Evolutionary conservation across 2,113 vertebrate genomes (phyloP).

Genomic region (Elachura formosa): DNA sequence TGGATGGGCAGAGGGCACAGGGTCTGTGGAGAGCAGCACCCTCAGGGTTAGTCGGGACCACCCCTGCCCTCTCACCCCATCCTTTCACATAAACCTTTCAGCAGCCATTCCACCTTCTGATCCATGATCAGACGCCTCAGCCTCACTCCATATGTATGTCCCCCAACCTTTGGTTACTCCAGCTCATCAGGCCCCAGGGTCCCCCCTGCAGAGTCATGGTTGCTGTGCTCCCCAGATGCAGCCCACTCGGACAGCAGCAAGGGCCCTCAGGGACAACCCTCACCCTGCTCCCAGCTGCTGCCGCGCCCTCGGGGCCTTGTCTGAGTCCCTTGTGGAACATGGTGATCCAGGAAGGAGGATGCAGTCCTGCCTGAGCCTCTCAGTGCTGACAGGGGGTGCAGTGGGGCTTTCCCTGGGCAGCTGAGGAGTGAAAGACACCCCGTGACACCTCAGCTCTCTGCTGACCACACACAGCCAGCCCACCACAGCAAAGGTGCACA

Average conservation of each 20-base stretch:
- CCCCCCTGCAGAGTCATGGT: background rate
- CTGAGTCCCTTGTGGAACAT: background rate
- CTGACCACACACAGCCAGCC: background rate
- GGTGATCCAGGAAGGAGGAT: background rate
- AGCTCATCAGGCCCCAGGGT: accelerated
- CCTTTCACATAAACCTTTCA: background rate
- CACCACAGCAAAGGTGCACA: background rate
- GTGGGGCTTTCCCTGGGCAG: background rate
- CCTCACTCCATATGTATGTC: background rate
- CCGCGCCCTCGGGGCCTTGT: background rate
- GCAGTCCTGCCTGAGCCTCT: background rate
- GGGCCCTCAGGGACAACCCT: background rate
- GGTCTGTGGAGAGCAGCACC: background rate
- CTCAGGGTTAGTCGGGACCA: background rate
- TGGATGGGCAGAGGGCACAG: background rate
- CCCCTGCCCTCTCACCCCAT: background rate
- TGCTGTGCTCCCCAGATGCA: background rate
- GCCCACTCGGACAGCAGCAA: background rate
- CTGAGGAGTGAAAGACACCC: background rate
- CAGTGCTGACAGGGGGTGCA: too few relatives aligned
- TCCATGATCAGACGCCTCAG: accelerated
- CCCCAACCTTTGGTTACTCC: accelerated
- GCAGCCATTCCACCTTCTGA: background rate
- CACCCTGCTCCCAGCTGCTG: background rate
- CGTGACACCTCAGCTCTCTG: background rate